Percentiles rank a stretch among this genome's conserved stretches.
phyloP scores from a whole-genome alignment of 2,888 invertebrate genomes.

The Drosophila parthenogenetica region DNA sequence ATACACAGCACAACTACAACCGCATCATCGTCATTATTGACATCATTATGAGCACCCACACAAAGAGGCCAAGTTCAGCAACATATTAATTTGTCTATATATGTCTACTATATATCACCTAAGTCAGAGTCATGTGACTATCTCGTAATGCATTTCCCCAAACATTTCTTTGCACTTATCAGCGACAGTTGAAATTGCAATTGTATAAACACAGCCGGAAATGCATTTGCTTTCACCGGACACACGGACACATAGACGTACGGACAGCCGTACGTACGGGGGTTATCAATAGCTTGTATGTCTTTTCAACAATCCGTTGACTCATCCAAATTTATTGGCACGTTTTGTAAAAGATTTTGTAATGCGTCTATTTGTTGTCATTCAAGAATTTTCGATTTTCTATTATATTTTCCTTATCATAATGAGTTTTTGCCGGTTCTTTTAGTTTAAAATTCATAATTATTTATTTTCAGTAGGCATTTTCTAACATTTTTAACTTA shows the following conservation, averaged over 20 bases:
- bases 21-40: constrained; percentile 5
- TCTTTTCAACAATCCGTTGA: constrained; percentile 27
- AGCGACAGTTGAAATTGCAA: constrained; percentile 61
- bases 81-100: constrained; percentile 61
- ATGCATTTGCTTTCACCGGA: constrained; percentile 77
- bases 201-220: constrained; percentile 75
- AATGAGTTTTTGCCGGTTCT: too few species aligned
- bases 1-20: not conserved
- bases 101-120: constrained; percentile 10
- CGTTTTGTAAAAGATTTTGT: constrained; percentile 46
- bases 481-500: too few species aligned
- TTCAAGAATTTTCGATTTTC: constrained; percentile 17
- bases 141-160: constrained; percentile 56
- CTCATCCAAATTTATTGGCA: constrained; percentile 42
- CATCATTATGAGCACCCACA: constrained; percentile 28
- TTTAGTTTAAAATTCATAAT: too few species aligned
- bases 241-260: not conserved
- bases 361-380: constrained; percentile 29
- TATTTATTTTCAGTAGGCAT: too few species aligned
- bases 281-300: constrained; percentile 43
- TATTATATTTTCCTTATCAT: constrained; percentile 20
- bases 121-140: constrained; percentile 34
- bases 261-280: constrained; percentile 9
- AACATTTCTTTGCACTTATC: constrained; percentile 61
- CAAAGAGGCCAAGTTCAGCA: constrained; percentile 76